Base-by-base conservation (phyloP, 2,888 invertebrate species). In the Empis livida region DNA sequence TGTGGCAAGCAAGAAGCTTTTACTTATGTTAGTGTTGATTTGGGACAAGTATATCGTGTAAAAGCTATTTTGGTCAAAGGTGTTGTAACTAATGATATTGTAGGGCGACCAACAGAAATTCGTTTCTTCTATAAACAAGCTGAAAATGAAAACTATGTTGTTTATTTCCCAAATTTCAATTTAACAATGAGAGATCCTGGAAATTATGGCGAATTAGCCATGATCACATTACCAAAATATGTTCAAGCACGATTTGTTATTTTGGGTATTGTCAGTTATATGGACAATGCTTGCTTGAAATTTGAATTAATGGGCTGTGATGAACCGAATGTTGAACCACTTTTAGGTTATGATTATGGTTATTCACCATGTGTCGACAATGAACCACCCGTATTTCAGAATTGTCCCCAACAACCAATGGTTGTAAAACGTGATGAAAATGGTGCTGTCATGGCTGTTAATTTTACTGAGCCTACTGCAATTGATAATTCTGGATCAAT, bases 291-390 rank as follows among this genome's bases (percentile, higher is more conserved):
- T 45, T 96, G 95, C 63, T 73, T 96, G 58, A 93, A 93, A 65
- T 95, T 96, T 61, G 95, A 95, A 69, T 68, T 96, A 43, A 90
- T 94, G 84, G 95, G 95, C 32, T 96, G 95, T 64, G 90, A 94
- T 61, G 91, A 90, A 59, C 87, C 90, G 0, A 76, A 78, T 44
- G 71, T 73, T 23, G 88, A 90, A 57, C 88, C 90, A 4, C 68
- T 91, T n/a, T 71, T 93, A 37, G 93, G 93, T 48, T 94, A 90
- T 61, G 91, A 93, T 64, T 89, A 91, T 56, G 92, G 91, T 51
- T 92, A 87, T 65, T 93, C 93, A 1, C 87, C 92, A 0, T 94
- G 93, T 67, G 92, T 93, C 56, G 86, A 96, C 67, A 92, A 93
- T 59, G 95, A 95, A 61, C 94, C 95, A 5, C 96, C 95, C 23